Evolutionary conservation across 1,140 invertebrate species (phyloP).

Genomic region (Drosophila trapezifrons): DNA sequence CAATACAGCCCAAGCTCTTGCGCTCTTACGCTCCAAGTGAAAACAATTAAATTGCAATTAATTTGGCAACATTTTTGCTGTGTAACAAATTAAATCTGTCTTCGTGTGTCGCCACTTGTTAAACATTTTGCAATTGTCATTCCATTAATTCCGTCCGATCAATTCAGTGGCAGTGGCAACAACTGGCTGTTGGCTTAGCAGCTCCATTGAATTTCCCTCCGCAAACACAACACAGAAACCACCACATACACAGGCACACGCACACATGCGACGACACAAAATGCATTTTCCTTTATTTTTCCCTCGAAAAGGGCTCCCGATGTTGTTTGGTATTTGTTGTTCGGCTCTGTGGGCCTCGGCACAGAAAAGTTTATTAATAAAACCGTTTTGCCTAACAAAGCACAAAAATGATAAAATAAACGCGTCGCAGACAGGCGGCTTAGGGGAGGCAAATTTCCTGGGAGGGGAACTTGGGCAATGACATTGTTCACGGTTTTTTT

Average conservation of each 20-base stretch:
- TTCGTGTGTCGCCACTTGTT: constrained; percentile 13
- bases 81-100: constrained; percentile 37
- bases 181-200: constrained; percentile 27
- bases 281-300: constrained; percentile 42
- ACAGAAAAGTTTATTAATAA: constrained; percentile 61
- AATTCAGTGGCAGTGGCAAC: constrained; percentile 11
- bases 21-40: constrained; percentile 7
- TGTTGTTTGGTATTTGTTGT: constrained; percentile 52
- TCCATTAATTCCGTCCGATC: constrained; percentile 53
- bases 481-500: constrained; percentile 40
- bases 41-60: constrained; percentile 74
- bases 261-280: constrained; percentile 6
- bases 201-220: constrained; percentile 23
- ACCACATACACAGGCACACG: background rate
- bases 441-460: background rate
- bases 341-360: constrained; percentile 33
- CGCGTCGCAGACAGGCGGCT: constrained; percentile 48
- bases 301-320: constrained; percentile 17
- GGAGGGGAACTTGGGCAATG: constrained; percentile 10
- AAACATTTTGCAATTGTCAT: constrained; percentile 38
- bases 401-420: constrained; percentile 71
- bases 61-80: constrained; percentile 43
- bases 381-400: constrained; percentile 56
- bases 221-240: constrained; percentile 5
- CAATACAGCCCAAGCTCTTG: constrained; percentile 9